phyloP scores from a whole-genome alignment of 2,888 invertebrate species.

The Brachyptera risi region DNA sequence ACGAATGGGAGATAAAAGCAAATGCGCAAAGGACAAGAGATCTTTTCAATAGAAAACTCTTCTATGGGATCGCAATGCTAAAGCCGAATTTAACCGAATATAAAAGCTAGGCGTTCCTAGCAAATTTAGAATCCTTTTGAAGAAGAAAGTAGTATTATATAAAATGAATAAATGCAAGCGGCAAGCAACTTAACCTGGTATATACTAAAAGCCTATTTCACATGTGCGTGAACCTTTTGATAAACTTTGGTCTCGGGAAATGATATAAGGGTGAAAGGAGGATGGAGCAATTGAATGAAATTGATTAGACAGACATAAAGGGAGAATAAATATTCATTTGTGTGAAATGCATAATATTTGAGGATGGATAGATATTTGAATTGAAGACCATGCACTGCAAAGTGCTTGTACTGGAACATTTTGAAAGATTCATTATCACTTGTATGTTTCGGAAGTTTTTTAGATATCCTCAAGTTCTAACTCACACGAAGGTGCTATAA shows the following conservation, averaged over 20 bases:
- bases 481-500: too few species aligned
- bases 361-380: too few species aligned
- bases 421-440: too few species aligned
- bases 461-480: too few species aligned
- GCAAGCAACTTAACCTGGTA: conserved; percentile 23
- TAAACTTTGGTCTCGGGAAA: conserved; percentile 1
- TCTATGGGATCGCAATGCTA: conserved; percentile 19
- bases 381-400: too few species aligned
- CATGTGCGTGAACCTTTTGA: conserved; percentile 29
- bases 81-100: conserved; percentile 22
- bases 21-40: conserved; percentile 26
- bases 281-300: too few species aligned
- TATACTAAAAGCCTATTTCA: conserved; percentile 29
- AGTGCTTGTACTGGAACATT: too few species aligned
- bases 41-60: conserved; percentile 21
- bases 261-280: too few species aligned
- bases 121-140: conserved; percentile 28
- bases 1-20: conserved; percentile 28
- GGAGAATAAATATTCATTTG: too few species aligned
- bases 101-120: conserved; percentile 28
- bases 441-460: too few species aligned
- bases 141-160: conserved; percentile 17
- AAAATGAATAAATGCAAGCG: conserved; percentile 5
- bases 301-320: too few species aligned
- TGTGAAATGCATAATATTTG: too few species aligned